Percentiles rank a stretch among this genome's conserved stretches.
These are phyloP conservation scores for Smittia aterrima DNA, from an alignment of 2,888 invertebrate genomes.

Conservation along the genomic window DNA sequence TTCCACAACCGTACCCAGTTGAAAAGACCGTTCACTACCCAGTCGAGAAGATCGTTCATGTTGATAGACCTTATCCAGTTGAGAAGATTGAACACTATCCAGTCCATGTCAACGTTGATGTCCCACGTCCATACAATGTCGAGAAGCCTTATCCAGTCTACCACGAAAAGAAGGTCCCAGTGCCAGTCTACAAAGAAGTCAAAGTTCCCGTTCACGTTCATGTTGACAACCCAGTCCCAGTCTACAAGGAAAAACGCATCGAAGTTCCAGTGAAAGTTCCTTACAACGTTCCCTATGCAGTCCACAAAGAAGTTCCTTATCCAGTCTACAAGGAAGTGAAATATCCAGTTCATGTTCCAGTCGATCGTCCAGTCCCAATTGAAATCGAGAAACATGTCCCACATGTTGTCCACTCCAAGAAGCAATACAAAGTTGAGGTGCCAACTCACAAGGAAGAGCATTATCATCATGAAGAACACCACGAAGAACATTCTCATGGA, in stretches of 20 bases:
- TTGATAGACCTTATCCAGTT: constrained; percentile 67
- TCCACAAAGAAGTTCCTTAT: constrained; percentile 66
- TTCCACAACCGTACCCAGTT: constrained; percentile 72
- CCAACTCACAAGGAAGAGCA: constrained; percentile 54
- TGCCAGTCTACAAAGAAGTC: constrained; percentile 23
- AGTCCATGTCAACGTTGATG: constrained; percentile 58
- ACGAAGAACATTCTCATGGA: constrained; percentile 6
- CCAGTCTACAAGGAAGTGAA: constrained; percentile 47
- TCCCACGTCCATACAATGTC: constrained; percentile 59
- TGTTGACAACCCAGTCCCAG: constrained; percentile 59
- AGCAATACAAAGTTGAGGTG: constrained; percentile 72
- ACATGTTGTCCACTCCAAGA: constrained; percentile 69
- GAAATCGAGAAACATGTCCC: constrained; percentile 52
- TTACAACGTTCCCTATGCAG: constrained; percentile 62
- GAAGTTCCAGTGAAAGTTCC: constrained; percentile 63
- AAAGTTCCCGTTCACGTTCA: constrained; percentile 64
- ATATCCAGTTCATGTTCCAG: constrained; percentile 65
- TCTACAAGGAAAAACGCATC: constrained; percentile 52
- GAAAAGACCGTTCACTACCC: constrained; percentile 68
- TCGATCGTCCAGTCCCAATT: constrained; percentile 61
- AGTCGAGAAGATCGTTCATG: constrained; percentile 65
- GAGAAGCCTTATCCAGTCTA: constrained; percentile 60
- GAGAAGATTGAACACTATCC: constrained; percentile 55
- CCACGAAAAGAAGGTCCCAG: constrained; percentile 56
- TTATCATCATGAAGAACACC: constrained; percentile 42